Base-by-base conservation (phyloP, 1,140 invertebrate genomes). In the Aphaenogaster rudis region DNA sequence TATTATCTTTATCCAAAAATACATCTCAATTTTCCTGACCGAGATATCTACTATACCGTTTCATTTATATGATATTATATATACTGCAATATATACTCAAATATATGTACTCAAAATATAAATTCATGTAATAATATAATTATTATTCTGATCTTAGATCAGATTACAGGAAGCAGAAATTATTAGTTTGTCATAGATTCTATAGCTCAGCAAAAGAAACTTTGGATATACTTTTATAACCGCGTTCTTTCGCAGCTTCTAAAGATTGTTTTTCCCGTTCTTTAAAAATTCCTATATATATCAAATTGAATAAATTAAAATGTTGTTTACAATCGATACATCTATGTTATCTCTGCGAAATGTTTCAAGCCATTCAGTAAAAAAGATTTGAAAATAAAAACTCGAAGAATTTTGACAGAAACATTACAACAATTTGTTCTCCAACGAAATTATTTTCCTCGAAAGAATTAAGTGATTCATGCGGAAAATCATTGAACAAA, bases 11-110 rank as follows among this genome's bases (percentile, higher is more conserved):
- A 64, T 69, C 3, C 15, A 52, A 80, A 54, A 21, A 17, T 15
- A 42, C 36, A 64, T 67, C 54, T 71, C 86, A 69, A 82, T 82
- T 52, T 59, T 5, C 36, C 76, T 82, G 88, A 2, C 8, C 57
- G 76, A 86, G 48, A 79, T 66, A 15, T 21, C 2, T 45, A 54
- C 3, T n/a, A 5, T 42, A 66, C 13, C 8, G 5, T 66, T 42
- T 66, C n/a, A 15, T 66, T 66, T n/a, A n/a, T n/a, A n/a, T 7
- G 9, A 64, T 64, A 64, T 64, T 64, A 64, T n/a, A 17, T 28
- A 28, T 28, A 28, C 28, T 28, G 28, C 0, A 28, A 28, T 28
- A 28, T 28, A 28, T 28, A 28, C 28, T 28, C 28, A 28, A 28
- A 28, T 28, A 28, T 28, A 28, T 28, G 0, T 28, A 28, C 28